Evolutionary conservation across 23 tunicate species (phyloP).

Genomic region (Styela plicata): DNA sequence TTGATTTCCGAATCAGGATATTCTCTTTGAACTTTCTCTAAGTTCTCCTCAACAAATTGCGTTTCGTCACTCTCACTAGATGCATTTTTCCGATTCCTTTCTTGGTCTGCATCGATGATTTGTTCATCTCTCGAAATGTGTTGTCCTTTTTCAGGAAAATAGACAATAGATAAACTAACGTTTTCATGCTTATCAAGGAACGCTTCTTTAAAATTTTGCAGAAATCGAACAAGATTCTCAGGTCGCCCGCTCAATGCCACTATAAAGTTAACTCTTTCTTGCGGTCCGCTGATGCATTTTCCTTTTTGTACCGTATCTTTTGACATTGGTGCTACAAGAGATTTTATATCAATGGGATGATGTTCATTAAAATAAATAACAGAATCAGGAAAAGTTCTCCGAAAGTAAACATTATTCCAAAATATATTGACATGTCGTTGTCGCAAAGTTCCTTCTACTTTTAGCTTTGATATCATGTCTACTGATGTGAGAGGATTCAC

Average conservation of each 20-base stretch:
- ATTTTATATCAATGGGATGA: neutral
- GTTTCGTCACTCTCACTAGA: neutral
- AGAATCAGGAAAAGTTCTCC: conserved; percentile 18
- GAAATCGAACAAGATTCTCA: neutral
- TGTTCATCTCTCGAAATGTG: neutral
- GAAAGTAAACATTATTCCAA: conserved; percentile 16
- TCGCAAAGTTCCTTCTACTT: neutral
- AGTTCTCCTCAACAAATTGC: conserved; percentile 5
- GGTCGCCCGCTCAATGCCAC: conserved; percentile 26
- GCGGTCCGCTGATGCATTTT: neutral
- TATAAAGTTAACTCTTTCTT: neutral
- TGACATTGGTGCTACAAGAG: too few relatives aligned
- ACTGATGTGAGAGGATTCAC: conserved; percentile 24
- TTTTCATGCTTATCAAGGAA: neutral
- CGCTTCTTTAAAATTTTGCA: neutral
- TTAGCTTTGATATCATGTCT: conserved; percentile 23
- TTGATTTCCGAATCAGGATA: neutral
- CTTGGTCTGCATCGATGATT: neutral
- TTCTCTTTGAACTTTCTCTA: neutral
- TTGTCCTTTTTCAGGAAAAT: neutral
- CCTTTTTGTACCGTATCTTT: neutral
- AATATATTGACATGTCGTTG: neutral
- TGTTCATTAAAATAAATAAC: neutral
- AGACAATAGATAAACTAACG: conserved; percentile 5
- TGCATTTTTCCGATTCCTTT: neutral